Conservation (phyloP, 2,113 vertebrate genomes). For the Halcyon malimbica region DNA sequence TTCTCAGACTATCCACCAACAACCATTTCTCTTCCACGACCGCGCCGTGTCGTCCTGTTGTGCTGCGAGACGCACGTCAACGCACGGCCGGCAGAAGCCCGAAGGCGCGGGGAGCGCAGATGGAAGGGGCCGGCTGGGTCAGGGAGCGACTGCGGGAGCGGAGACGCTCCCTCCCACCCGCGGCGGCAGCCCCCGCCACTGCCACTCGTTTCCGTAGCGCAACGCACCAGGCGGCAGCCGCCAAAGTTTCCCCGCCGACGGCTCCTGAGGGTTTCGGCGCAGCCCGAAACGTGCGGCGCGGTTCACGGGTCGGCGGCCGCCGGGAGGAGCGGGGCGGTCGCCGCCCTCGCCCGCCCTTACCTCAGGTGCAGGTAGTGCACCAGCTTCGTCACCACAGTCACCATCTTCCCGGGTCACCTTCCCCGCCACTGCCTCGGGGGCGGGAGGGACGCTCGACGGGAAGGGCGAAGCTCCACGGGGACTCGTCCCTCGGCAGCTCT, state of each 20-base stretch:
- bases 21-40: accelerated
- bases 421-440: background rate
- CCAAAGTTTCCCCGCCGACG: background rate
- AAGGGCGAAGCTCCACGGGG: background rate
- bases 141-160: background rate
- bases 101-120: background rate
- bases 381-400: slow-evolving; percentile 72
- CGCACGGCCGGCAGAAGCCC: accelerated
- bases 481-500: background rate
- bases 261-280: background rate
- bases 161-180: background rate
- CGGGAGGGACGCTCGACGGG: background rate
- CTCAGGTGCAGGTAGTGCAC: slow-evolving; percentile 74
- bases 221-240: background rate
- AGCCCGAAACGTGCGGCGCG: too few relatives aligned
- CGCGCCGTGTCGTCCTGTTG: accelerated
- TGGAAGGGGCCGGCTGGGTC: accelerated
- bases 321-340: background rate
- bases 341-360: slow-evolving; percentile 44
- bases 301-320: too few relatives aligned
- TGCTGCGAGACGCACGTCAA: accelerated
- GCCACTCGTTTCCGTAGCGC: background rate
- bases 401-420: slow-evolving; percentile 51
- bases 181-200: accelerated
- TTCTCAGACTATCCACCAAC: accelerated